Percentiles rank a stretch among this genome's conserved stretches.
Evolutionary conservation across 1,140 invertebrate genomes (phyloP).

Genomic region (Aphaenogaster floridana): DNA sequence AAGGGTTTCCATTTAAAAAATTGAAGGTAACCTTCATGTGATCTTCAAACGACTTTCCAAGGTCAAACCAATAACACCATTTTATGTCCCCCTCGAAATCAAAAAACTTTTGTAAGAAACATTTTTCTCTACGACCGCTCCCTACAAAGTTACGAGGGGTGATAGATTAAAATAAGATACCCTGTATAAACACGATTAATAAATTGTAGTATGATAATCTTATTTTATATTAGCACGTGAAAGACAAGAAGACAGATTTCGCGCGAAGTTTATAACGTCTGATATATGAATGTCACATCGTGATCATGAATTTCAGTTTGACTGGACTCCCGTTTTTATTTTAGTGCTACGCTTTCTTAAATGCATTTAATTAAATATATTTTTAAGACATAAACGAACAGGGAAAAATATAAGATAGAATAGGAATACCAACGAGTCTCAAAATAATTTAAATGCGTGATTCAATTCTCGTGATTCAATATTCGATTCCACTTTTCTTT

Average conservation of each 20-base stretch:
- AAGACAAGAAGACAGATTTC: background rate
- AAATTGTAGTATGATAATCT: background rate
- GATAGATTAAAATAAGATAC: no score
- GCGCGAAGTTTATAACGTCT: background rate
- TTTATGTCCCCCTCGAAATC: no score
- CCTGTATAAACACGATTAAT: background rate
- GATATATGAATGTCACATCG: background rate
- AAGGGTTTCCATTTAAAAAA: no score
- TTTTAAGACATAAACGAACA: background rate
- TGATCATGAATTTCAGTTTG: background rate
- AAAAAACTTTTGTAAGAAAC: no score
- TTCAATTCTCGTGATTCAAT: background rate
- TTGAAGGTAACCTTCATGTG: no score
- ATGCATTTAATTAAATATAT: background rate
- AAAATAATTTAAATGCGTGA: background rate
- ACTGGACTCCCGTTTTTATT: background rate
- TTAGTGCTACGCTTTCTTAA: background rate
- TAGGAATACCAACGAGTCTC: background rate
- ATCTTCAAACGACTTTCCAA: no score
- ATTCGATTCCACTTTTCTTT: background rate
- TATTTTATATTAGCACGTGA: background rate
- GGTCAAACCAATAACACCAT: no score
- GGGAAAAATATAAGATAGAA: background rate
- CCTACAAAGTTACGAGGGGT: no score
- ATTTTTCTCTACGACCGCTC: no score